Base-by-base conservation (phyloP, 2,797 vertebrate genomes). In the Diplodus sargus region DNA sequence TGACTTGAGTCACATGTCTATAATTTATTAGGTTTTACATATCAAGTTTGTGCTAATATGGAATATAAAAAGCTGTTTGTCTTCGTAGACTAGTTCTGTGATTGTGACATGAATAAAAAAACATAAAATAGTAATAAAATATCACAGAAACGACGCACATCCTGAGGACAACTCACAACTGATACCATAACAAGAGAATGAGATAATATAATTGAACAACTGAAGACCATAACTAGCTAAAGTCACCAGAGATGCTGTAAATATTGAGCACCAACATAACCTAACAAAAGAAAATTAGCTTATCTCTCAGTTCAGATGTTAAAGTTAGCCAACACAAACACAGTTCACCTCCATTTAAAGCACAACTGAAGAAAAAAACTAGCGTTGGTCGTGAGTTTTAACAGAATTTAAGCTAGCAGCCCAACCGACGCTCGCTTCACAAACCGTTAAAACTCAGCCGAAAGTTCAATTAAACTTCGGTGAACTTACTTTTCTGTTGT, bases 401-500 rank as follows among this genome's bases (percentile, higher is more conserved):
- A 73, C 39, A 28, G 8, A 63, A 51, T 82, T 25, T 58, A 76
- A 75, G 58, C 45, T 64, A 72, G 28, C 67, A 20, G n/a, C n/a
- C 6, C 1, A 20, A 15, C 42, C 28, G 4, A 56, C 61, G 48
- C 52, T 15, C 16, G 2, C 20, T 5, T 20, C 72, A 68, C 23
- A 34, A 54, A 30, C 39, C 28, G 53, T 62, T 63, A 49, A 77
- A 67, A 22, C 13, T 28, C 28, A 0, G 6, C 4, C 5, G 2
- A 64, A 70, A 79, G 13, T 71, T 63, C 7, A 58, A 0, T 65
- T 0, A 84, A 82, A 79, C 57, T 57, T 78, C 13, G 14, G 9
- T 22, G 0, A 86, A 91, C 91, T 91, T 65, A 93, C 92, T 34
- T 34, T 34, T 9, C 34, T 59, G 25, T 76, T 88, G 85, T 72